Base-by-base conservation (phyloP, 2,888 invertebrate genomes). In the Malthinus flaveolus region DNA sequence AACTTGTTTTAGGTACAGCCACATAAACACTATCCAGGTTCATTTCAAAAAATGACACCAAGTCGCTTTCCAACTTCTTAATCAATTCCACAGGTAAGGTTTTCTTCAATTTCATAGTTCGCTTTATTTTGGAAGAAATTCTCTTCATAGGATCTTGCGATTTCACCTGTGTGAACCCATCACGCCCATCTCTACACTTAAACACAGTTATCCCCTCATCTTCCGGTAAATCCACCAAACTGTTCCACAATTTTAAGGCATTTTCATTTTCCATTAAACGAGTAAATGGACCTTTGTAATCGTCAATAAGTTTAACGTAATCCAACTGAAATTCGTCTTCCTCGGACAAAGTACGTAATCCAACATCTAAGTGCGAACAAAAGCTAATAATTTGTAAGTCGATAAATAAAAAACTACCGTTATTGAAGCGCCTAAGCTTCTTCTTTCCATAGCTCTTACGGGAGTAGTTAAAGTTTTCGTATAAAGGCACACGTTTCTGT, bases 141-240 rank as follows among this genome's bases (percentile, higher is more conserved):
- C 66, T 66, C 13, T 66, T 62, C 31, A 63, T 61, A 7, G 68
- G 68, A 53, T 59, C 64, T 3, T 5, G 2, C 23, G 5, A 23
- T 23, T 23, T 5, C 5, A 23, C 23, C 5, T 5, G 23, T 3
- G 23, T 23, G 2, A 23, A 23, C n/a, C n/a, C n/a, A 23, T 23
- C 5, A 3, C 5, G 23, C 23, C 5, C 23, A 3, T 23, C 23
- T 2, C 3, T 5, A 69, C 61, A 46, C 32, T 61, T 61, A 34
- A 70, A 60, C 15, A 73, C 62, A 59, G 62, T 48, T 9, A 45
- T 54, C 56, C 75, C 75, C 56, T 75, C 73, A 33, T 74, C 70
- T 63, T 75, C 75, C 15, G 72, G 66, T 65, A 75, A 72, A 33
- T 72, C 71, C 46, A 73, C 69, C 55, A 75, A 75, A 11, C 61